These are phyloP conservation scores for Schizaphis graminum DNA, from an alignment of 2,888 invertebrate species.

Conservation along the genomic window DNA sequence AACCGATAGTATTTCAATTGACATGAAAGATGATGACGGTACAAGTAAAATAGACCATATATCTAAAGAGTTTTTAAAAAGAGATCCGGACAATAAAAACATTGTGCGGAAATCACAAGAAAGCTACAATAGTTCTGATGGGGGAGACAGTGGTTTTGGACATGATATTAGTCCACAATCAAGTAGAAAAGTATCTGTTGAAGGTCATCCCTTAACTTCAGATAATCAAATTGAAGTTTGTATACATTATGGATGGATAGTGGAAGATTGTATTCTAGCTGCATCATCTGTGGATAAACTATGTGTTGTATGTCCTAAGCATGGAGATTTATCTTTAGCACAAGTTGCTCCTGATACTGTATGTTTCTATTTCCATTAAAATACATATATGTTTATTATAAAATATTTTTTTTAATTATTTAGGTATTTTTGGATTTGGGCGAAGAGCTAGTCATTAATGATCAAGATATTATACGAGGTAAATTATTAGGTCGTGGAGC, in stretches of 20 bases:
- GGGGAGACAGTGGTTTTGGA: conserved; percentile 89
- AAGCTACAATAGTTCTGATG: conserved; percentile 81
- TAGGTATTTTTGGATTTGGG: conserved; percentile 90
- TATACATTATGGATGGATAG: conserved; percentile 84
- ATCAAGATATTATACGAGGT: conserved; percentile 84
- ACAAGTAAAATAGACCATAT: conserved; percentile 47
- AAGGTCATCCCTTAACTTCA: conserved; percentile 77
- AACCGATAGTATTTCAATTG: conserved; percentile 69
- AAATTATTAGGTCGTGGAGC: conserved; percentile 93
- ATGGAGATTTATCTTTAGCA: conserved; percentile 81
- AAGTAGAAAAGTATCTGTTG: conserved; percentile 84
- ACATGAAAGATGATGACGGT: conserved; percentile 49
- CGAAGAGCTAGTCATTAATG: conserved; percentile 83
- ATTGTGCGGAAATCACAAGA: conserved; percentile 74
- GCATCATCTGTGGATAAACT: conserved; percentile 77
- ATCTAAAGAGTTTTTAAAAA: conserved; percentile 62
- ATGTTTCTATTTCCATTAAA: conserved; percentile 69
- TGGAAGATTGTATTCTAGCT: conserved; percentile 94
- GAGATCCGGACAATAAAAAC: conserved; percentile 47
- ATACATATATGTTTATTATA: not conserved
- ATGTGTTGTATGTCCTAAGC: conserved; percentile 82
- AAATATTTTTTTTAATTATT: conserved; percentile 17
- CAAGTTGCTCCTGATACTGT: conserved; percentile 94
- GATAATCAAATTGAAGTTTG: conserved; percentile 71
- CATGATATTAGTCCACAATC: conserved; percentile 81